These are phyloP conservation scores for Sylvia atricapilla DNA, from an alignment of 2,113 vertebrate species.

Conservation along the genomic window DNA sequence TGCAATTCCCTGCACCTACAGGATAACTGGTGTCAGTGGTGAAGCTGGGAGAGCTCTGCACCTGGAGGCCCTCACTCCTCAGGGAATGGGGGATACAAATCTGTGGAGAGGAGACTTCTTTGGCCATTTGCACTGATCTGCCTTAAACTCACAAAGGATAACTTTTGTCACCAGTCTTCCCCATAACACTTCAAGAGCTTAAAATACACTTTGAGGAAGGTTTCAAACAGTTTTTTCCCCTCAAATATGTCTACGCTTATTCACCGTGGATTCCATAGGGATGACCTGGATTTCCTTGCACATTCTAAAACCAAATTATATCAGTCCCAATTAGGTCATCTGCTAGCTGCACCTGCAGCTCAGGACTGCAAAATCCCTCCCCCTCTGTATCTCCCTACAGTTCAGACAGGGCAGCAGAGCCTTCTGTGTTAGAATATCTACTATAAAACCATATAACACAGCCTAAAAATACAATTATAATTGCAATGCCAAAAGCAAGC, in stretches of 20 bases:
- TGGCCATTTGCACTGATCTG: background rate
- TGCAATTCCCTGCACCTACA: accelerated
- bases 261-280: conserved; percentile 68
- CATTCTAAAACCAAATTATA: conserved; percentile 68
- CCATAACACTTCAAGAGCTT: conserved; percentile 61
- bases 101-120: background rate
- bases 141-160: conserved; percentile 43
- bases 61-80: background rate
- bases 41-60: conserved; percentile 1
- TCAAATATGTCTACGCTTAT: conserved; percentile 43
- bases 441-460: conserved; percentile 59
- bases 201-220: conserved; percentile 59
- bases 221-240: background rate
- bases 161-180: conserved; percentile 42
- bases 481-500: conserved; percentile 68
- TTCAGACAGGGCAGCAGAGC: conserved; percentile 41
- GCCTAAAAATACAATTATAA: conserved; percentile 74
- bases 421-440: conserved; percentile 63
- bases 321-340: conserved; percentile 68
- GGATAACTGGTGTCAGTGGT: background rate
- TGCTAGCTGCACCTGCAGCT: conserved; percentile 56
- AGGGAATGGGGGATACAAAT: background rate
- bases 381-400: background rate
- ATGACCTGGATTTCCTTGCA: conserved; percentile 74
- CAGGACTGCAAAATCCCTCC: conserved; percentile 39